phyloP scores from a whole-genome alignment of 2,797 vertebrate species.

The Microtus agrestis region DNA sequence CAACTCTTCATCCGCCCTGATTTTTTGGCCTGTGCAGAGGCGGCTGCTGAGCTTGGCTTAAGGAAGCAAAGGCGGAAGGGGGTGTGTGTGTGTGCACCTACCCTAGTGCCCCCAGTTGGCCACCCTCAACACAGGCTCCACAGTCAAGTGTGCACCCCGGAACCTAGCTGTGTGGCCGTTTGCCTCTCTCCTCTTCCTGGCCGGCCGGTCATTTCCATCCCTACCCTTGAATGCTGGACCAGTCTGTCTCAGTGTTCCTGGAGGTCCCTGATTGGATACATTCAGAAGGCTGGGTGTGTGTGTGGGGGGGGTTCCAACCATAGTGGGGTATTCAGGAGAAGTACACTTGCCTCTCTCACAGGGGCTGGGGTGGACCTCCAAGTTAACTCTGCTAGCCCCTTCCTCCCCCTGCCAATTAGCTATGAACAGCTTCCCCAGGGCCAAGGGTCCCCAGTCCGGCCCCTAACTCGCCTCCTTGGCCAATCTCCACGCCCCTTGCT shows the following conservation, averaged over 20 bases:
- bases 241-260: background rate
- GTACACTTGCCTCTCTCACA: background rate
- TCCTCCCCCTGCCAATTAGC: background rate
- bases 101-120: background rate
- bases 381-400: background rate
- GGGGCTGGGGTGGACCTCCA: background rate
- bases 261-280: background rate
- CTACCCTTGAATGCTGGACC: background rate
- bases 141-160: background rate
- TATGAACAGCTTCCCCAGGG: background rate
- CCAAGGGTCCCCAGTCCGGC: background rate
- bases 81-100: background rate
- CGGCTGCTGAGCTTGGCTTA: background rate
- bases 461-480: background rate
- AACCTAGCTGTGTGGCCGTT: background rate
- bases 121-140: background rate
- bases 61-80: background rate
- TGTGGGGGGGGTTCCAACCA: too few species aligned
- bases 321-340: background rate
- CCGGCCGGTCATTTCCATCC: background rate
- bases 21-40: background rate
- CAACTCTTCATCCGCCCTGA: constrained; percentile 7
- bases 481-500: accelerated
- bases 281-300: background rate
- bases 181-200: background rate